Conservation (phyloP, 2,113 vertebrate genomes). For the Anhinga anhinga region DNA sequence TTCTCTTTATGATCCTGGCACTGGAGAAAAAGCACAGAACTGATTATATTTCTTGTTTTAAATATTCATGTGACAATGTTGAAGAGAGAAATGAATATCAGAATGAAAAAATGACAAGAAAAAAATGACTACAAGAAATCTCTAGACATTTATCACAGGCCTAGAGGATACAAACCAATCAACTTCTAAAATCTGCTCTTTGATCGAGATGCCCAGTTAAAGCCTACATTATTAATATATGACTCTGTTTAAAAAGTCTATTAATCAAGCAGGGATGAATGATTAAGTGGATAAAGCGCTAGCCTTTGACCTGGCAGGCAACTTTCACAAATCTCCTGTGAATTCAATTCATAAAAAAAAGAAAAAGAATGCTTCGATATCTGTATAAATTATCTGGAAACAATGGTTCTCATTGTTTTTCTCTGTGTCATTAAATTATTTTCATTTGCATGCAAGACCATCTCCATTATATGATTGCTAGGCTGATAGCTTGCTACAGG, state of each 20-base stretch:
- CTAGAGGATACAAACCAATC: slow-evolving; percentile 72
- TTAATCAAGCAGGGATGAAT: slow-evolving; percentile 72
- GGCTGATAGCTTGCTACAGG: background rate
- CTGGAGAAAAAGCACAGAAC: slow-evolving; percentile 57
- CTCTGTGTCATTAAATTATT: background rate
- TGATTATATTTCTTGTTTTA: slow-evolving; percentile 70
- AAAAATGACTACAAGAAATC: slow-evolving; percentile 61
- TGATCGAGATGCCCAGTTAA: slow-evolving; percentile 69
- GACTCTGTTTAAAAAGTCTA: slow-evolving; percentile 72
- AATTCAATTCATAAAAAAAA: slow-evolving; percentile 12
- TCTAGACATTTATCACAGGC: slow-evolving; percentile 70
- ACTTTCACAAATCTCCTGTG: slow-evolving; percentile 28
- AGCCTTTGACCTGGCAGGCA: slow-evolving; percentile 61
- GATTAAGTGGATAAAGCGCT: slow-evolving; percentile 66
- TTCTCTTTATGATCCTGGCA: slow-evolving; percentile 41
- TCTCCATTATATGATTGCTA: background rate
- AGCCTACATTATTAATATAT: slow-evolving; percentile 73
- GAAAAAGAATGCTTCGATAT: background rate
- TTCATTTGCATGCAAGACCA: background rate
- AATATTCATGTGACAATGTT: slow-evolving; percentile 73
- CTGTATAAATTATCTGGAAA: slow-evolving; percentile 12
- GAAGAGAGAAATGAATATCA: slow-evolving; percentile 67
- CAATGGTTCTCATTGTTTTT: slow-evolving; percentile 6
- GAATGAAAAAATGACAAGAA: slow-evolving; percentile 57
- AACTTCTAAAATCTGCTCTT: slow-evolving; percentile 63